Conservation (phyloP, 2,797 vertebrate genomes). For the Coilia nasus region DNA sequence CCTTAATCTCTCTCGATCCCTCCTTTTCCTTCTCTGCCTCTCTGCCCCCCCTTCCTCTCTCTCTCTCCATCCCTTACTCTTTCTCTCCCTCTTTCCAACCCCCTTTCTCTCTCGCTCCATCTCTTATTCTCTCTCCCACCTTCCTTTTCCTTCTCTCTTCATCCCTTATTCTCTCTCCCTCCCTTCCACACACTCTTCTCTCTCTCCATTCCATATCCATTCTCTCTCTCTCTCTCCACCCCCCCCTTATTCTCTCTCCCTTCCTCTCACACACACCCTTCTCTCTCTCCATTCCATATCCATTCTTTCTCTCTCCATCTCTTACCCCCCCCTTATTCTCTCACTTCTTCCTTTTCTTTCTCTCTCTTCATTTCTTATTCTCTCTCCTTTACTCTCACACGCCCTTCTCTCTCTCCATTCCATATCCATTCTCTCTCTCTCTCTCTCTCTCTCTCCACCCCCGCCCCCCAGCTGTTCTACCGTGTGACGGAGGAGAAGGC, state of each 20-base stretch:
- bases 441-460: neutral
- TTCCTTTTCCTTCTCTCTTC: neutral
- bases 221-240: neutral
- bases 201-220: slow-evolving; percentile 35
- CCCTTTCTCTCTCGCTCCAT: neutral
- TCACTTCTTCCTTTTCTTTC: neutral
- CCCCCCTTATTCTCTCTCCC: neutral
- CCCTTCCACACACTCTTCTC: neutral
- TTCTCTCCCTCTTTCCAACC: neutral
- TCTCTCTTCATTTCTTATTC: neutral
- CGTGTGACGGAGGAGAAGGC: slow-evolving; percentile 95
- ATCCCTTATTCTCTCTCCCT: neutral
- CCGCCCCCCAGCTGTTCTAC: slow-evolving; percentile 84
- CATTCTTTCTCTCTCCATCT: neutral
- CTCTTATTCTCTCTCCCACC: neutral
- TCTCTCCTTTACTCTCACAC: neutral
- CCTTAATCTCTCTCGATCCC: neutral
- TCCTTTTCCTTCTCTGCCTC: too few relatives aligned
- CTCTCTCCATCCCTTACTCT: slow-evolving; percentile 30
- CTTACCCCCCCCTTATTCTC: neutral
- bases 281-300: neutral
- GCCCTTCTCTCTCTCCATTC: neutral
- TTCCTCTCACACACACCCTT: slow-evolving; percentile 24
- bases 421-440: slow-evolving; percentile 35
- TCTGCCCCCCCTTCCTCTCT: neutral